phyloP scores from a whole-genome alignment of 2,797 vertebrate species.

The Hoplostethus atlanticus region DNA sequence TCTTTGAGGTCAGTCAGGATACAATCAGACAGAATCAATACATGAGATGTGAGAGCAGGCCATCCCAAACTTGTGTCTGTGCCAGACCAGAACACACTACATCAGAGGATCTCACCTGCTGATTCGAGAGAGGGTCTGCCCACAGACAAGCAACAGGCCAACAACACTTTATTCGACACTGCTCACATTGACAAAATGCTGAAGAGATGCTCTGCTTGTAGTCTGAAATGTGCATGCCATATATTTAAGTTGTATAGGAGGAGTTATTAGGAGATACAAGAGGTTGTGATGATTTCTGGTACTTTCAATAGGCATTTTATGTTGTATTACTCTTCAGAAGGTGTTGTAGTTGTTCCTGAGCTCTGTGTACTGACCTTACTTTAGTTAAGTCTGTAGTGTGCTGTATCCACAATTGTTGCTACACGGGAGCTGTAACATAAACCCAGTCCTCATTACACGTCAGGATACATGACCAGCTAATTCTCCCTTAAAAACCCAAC shows the following conservation, averaged over 20 bases:
- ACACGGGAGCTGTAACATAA: slow-evolving; percentile 52
- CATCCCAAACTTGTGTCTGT: slow-evolving; percentile 28
- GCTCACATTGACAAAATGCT: too few species aligned
- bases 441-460: slow-evolving; percentile 63
- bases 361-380: not conserved
- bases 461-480: slow-evolving; percentile 68
- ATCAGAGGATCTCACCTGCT: slow-evolving; percentile 44
- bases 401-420: slow-evolving; percentile 26
- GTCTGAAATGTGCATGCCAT: too few species aligned
- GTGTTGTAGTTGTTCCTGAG: not conserved
- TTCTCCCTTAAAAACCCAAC: slow-evolving; percentile 61
- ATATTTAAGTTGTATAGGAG: too few species aligned
- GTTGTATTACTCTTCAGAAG: not conserved
- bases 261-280: too few species aligned
- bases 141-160: slow-evolving; percentile 19
- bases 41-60: slow-evolving; percentile 58
- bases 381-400: slow-evolving; percentile 28
- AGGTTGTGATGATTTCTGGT: too few species aligned
- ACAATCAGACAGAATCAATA: slow-evolving; percentile 72
- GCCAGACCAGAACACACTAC: slow-evolving; percentile 8
- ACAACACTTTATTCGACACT: too few species aligned
- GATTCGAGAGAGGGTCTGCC: not conserved
- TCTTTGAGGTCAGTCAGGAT: slow-evolving; percentile 55
- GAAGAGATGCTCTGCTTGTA: too few species aligned
- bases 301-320: too few species aligned